Conservation (phyloP, 1,140 invertebrate species). For the Oryzaephilus surinamensis region DNA sequence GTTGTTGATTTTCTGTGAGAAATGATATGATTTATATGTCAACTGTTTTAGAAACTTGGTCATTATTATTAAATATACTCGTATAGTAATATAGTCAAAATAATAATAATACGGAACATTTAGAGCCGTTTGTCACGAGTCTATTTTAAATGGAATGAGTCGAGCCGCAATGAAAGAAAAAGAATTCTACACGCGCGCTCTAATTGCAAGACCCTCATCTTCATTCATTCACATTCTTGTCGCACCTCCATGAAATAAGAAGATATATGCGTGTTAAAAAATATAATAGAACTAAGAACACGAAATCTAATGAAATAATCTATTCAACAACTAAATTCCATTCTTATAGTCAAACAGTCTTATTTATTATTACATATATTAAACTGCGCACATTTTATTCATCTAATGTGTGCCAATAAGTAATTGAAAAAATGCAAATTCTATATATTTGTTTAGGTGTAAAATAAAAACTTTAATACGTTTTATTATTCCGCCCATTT, state of each 20-base stretch:
- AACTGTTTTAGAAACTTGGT: conserved; percentile 6
- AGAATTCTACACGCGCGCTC: conserved; percentile 18
- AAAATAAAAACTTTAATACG: too few relatives aligned
- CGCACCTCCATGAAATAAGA: conserved; percentile 17
- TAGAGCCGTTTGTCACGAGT: conserved; percentile 17
- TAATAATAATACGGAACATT: conserved; percentile 19
- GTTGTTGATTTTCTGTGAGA: conserved; percentile 24
- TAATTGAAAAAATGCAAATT: conserved; percentile 12
- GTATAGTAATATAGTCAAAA: too few relatives aligned
- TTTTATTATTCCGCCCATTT: too few relatives aligned
- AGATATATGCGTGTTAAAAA: conserved; percentile 8
- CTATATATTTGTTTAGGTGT: too few relatives aligned
- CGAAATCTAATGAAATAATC: too few relatives aligned
- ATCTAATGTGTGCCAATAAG: too few relatives aligned
- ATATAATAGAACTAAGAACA: too few relatives aligned
- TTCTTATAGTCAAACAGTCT: too few relatives aligned
- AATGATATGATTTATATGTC: conserved; percentile 15
- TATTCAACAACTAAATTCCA: too few relatives aligned
- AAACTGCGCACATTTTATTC: too few relatives aligned
- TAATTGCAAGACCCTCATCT: conserved; percentile 15
- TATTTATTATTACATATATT: too few relatives aligned
- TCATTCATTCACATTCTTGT: conserved; percentile 19
- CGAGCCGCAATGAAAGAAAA: conserved; percentile 16
- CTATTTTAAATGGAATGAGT: conserved; percentile 11
- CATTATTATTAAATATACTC: conserved; percentile 13